These are phyloP conservation scores for Tragelaphus strepsiceros DNA, from an alignment of 2,113 vertebrate species.

Conservation along the genomic window DNA sequence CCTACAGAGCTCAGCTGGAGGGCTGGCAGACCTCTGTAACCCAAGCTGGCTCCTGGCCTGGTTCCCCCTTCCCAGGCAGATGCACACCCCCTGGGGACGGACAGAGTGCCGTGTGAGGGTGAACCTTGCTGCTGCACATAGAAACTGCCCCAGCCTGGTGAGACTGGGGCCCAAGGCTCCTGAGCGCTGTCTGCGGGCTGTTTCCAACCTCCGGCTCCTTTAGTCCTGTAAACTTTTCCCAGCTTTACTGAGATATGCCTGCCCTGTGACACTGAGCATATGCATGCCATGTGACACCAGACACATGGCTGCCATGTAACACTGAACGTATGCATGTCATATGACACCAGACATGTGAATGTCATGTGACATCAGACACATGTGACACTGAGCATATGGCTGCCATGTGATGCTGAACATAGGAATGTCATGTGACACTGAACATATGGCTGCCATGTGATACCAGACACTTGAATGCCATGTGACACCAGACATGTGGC, in stretches of 20 bases:
- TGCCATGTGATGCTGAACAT: too few relatives aligned
- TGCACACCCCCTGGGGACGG: accelerated
- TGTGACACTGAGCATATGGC: too few relatives aligned
- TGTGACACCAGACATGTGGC: accelerated
- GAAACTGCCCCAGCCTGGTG: accelerated
- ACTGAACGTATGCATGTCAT: background rate
- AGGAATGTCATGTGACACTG: too few relatives aligned
- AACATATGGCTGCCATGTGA: too few relatives aligned
- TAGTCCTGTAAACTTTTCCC: background rate
- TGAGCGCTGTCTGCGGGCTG: accelerated
- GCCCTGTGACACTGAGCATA: too few relatives aligned
- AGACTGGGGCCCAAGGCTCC: background rate
- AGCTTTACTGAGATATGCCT: background rate
- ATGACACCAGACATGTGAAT: too few relatives aligned
- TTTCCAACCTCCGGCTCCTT: accelerated
- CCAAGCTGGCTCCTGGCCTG: accelerated
- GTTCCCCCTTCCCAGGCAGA: background rate
- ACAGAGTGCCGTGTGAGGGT: accelerated
- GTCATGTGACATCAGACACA: too few relatives aligned
- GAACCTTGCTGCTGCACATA: accelerated
- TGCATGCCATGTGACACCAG: too few relatives aligned
- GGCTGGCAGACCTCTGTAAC: accelerated
- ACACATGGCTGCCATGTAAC: background rate
- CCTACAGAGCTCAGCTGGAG: background rate
- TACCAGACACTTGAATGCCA: too few relatives aligned